Evolutionary conservation across 2,888 invertebrate species (phyloP).

Genomic region (Dyspetes luteomarginatus): DNA sequence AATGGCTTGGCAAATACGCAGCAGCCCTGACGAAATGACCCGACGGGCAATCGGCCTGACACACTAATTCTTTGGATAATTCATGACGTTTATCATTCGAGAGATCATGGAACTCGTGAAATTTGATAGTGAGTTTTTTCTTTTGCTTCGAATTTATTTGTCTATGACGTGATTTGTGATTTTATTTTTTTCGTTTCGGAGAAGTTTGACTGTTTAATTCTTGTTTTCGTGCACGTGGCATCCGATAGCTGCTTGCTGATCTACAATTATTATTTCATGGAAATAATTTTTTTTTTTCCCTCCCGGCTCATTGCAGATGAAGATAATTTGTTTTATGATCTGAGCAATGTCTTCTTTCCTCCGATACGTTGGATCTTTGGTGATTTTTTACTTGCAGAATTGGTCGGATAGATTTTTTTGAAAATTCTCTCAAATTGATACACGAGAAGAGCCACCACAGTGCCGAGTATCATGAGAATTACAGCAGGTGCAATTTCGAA

Average conservation of each 20-base stretch:
- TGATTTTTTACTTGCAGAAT: slow-evolving; percentile 27
- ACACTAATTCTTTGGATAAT: slow-evolving; percentile 46
- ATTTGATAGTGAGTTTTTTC: slow-evolving; percentile 30
- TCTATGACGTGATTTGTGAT: slow-evolving; percentile 16
- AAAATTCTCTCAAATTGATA: slow-evolving; percentile 67
- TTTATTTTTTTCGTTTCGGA: background rate
- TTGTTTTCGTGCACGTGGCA: slow-evolving; percentile 3
- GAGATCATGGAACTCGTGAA: slow-evolving; percentile 56
- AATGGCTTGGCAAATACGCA: no score
- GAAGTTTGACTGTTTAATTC: background rate
- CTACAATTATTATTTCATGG: background rate
- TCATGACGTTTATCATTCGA: slow-evolving; percentile 35
- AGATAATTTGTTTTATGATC: slow-evolving; percentile 11
- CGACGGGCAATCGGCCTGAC: slow-evolving; percentile 51
- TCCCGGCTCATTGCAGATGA: background rate
- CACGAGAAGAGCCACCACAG: slow-evolving; percentile 68
- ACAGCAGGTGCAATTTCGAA: slow-evolving; percentile 77
- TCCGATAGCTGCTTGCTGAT: background rate
- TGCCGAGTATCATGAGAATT: slow-evolving; percentile 71
- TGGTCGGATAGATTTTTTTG: slow-evolving; percentile 55
- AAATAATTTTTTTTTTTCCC: background rate
- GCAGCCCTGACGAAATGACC: slow-evolving; percentile 56
- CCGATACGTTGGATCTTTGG: slow-evolving; percentile 44
- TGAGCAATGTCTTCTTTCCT: slow-evolving; percentile 50
- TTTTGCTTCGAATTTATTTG: slow-evolving; percentile 25